Conservation (phyloP, 2,888 invertebrate species). For the Autographa gamma region DNA sequence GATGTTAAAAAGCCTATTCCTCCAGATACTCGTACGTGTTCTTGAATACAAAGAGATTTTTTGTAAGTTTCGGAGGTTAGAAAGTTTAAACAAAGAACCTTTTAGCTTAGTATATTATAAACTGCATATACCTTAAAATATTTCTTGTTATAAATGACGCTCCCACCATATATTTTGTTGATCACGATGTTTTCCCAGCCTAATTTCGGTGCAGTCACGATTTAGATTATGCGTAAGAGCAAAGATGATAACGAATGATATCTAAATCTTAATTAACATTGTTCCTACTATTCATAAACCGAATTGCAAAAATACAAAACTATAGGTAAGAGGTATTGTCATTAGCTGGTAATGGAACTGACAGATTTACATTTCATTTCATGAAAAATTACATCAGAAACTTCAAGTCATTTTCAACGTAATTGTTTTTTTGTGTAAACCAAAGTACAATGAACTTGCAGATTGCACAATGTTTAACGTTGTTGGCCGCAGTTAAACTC, state of each 20-base stretch:
- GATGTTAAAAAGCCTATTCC: no score
- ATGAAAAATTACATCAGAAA: neutral
- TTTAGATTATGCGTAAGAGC: slow-evolving; percentile 5
- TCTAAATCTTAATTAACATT: neutral
- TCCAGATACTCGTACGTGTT: no score
- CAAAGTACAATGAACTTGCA: neutral
- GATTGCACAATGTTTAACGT: neutral
- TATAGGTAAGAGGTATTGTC: neutral
- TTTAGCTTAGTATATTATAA: no score
- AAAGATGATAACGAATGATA: slow-evolving; percentile 2
- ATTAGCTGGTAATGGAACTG: neutral
- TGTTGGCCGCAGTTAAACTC: neutral
- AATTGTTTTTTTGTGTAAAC: neutral
- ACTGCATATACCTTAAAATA: neutral
- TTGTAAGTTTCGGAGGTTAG: no score
- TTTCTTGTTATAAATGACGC: neutral
- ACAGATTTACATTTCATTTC: neutral
- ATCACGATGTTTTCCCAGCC: slow-evolving; percentile 6
- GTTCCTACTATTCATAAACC: neutral
- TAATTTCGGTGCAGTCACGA: slow-evolving; percentile 5
- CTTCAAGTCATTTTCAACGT: neutral
- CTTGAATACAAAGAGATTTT: no score
- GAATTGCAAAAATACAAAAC: neutral
- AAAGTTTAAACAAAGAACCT: no score
- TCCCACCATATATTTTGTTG: neutral